Evolutionary conservation across 2,888 invertebrate genomes (phyloP).

Genomic region (Chrysolina oricalcia): DNA sequence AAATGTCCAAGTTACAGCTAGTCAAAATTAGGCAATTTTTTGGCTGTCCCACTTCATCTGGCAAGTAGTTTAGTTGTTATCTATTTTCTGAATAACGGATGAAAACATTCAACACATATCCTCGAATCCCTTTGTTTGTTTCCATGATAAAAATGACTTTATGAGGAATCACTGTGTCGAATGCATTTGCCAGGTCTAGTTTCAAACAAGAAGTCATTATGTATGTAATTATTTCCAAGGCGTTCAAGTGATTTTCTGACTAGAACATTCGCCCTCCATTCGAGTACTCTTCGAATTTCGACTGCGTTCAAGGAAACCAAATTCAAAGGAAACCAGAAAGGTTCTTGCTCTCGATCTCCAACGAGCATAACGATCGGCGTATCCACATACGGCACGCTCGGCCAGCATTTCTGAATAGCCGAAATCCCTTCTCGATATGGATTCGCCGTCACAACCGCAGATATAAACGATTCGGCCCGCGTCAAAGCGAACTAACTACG

Average conservation of each 20-base stretch:
- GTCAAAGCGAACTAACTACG: constrained; percentile 8
- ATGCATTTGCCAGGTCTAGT: too few species aligned
- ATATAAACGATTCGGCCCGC: constrained; percentile 18
- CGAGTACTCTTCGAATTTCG: not conserved
- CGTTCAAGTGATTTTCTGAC: not conserved
- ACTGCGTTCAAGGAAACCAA: not conserved
- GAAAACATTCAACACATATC: too few species aligned
- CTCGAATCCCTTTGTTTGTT: too few species aligned
- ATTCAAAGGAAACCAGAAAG: not conserved
- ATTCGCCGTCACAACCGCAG: not conserved
- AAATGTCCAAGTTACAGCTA: too few species aligned
- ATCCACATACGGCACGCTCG: constrained; percentile 10
- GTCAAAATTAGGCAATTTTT: too few species aligned
- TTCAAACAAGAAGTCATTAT: too few species aligned
- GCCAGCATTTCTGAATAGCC: not conserved
- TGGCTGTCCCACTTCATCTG: too few species aligned
- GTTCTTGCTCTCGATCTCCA: constrained; percentile 6
- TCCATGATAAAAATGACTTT: too few species aligned
- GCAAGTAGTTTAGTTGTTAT: too few species aligned
- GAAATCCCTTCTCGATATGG: constrained; percentile 4
- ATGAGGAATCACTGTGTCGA: too few species aligned
- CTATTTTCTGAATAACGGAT: too few species aligned
- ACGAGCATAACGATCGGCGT: constrained; percentile 6
- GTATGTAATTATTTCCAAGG: too few species aligned
- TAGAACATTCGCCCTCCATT: not conserved